Conservation (phyloP, 2,113 vertebrate species). For the Corvus moneduloides region DNA sequence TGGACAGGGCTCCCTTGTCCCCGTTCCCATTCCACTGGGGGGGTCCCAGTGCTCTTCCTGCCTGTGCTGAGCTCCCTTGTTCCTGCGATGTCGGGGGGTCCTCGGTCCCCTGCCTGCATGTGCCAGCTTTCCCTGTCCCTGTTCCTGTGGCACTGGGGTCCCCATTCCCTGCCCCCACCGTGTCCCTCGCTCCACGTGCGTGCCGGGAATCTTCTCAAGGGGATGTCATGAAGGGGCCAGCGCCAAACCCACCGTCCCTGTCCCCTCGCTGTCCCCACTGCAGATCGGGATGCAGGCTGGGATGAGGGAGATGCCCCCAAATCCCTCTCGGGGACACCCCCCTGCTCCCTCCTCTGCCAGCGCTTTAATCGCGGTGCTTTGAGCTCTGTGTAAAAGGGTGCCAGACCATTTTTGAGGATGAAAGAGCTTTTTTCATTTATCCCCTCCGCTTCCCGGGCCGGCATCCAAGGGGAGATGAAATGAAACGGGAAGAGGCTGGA, state of each 20-base stretch:
- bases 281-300: rapidly evolving
- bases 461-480: conserved; percentile 50
- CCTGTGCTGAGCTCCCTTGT: neutral
- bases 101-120: rapidly evolving
- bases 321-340: neutral
- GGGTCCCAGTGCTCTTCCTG: neutral
- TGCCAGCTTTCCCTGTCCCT: neutral
- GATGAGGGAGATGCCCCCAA: neutral
- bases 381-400: neutral
- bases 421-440: conserved; percentile 7
- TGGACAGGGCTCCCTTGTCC: neutral
- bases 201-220: neutral
- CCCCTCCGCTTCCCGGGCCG: neutral
- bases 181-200: rapidly evolving
- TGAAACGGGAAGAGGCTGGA: conserved; percentile 45
- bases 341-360: neutral
- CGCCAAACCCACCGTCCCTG: rapidly evolving
- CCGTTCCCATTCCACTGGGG: neutral
- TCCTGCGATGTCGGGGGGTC: neutral
- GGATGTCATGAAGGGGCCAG: rapidly evolving
- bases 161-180: rapidly evolving
- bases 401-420: conserved; percentile 45
- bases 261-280: neutral
- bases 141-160: neutral
- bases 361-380: neutral